A percentile compares a stretch with the other conserved stretches of the same genome.
Evolutionary conservation across 2,888 invertebrate genomes (phyloP).

Genomic region (Cheilosia vernalis): DNA sequence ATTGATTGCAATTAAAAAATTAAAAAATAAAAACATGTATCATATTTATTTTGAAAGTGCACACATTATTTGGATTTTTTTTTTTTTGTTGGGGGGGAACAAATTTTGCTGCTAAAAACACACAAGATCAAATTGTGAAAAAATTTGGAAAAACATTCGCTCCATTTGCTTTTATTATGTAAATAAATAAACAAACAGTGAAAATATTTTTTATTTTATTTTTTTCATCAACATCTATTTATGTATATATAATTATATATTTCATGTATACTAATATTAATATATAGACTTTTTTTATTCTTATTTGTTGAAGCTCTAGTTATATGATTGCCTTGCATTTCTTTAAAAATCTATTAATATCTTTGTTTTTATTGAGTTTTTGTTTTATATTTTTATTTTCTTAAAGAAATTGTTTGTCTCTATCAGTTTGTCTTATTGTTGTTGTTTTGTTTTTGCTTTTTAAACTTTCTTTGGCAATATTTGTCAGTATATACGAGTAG

Average conservation of each 20-base stretch:
- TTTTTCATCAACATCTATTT: slow-evolving; percentile 76
- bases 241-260: slow-evolving; percentile 72
- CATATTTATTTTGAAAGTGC: slow-evolving; percentile 52
- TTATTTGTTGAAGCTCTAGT: slow-evolving; percentile 82
- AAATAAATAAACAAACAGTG: slow-evolving; percentile 65
- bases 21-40: slow-evolving; percentile 23
- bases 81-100: slow-evolving; percentile 16
- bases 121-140: slow-evolving; percentile 69
- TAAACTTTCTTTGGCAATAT: slow-evolving; percentile 61
- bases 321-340: slow-evolving; percentile 83
- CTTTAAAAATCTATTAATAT: slow-evolving; percentile 79
- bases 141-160: slow-evolving; percentile 30
- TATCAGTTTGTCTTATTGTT: slow-evolving; percentile 77
- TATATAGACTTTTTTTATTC: slow-evolving; percentile 80
- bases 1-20: slow-evolving; percentile 41
- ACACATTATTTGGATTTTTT: slow-evolving; percentile 38
- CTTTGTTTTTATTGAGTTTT: slow-evolving; percentile 75
- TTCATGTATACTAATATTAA: slow-evolving; percentile 84
- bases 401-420: slow-evolving; percentile 77
- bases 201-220: slow-evolving; percentile 72
- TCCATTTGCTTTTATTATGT: slow-evolving; percentile 41
- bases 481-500: slow-evolving; percentile 48
- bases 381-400: slow-evolving; percentile 55
- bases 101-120: slow-evolving; percentile 57
- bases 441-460: slow-evolving; percentile 73